phyloP scores from a whole-genome alignment of 2,888 invertebrate genomes.

The Luperina testacea region DNA sequence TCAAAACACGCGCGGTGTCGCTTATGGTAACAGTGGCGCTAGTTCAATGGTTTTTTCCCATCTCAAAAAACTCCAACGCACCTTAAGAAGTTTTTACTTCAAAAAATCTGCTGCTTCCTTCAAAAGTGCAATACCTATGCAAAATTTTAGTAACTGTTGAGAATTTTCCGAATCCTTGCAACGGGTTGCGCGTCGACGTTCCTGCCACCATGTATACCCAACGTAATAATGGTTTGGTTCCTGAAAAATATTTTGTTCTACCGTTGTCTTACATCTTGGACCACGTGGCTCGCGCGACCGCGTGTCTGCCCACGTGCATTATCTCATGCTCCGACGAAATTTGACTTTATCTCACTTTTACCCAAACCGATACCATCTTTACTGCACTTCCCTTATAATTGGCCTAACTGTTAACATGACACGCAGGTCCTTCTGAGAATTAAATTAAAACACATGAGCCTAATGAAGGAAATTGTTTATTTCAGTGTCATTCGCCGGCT shows the following conservation, averaged over 20 bases:
- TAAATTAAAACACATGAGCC: neutral
- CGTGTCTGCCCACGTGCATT: conserved; percentile 66
- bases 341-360: conserved; percentile 49
- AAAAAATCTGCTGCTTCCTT: no score
- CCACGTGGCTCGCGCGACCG: conserved; percentile 41
- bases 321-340: conserved; percentile 51
- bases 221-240: neutral
- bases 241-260: neutral
- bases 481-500: neutral
- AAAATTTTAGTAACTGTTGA: no score
- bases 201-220: neutral
- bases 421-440: conserved; percentile 25
- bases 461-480: conserved; percentile 6
- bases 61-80: no score
- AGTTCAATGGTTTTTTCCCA: no score
- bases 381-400: conserved; percentile 40
- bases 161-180: no score
- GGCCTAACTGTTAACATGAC: neutral
- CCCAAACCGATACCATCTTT: conserved; percentile 30
- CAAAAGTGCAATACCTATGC: no score
- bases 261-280: conserved; percentile 18
- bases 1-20: no score
- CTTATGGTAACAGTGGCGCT: no score
- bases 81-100: no score
- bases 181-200: no score